Percentiles rank a stretch among this genome's conserved stretches.
Evolutionary conservation across 2,888 invertebrate species (phyloP).

Genomic region (Cryptophagus acutangulus): DNA sequence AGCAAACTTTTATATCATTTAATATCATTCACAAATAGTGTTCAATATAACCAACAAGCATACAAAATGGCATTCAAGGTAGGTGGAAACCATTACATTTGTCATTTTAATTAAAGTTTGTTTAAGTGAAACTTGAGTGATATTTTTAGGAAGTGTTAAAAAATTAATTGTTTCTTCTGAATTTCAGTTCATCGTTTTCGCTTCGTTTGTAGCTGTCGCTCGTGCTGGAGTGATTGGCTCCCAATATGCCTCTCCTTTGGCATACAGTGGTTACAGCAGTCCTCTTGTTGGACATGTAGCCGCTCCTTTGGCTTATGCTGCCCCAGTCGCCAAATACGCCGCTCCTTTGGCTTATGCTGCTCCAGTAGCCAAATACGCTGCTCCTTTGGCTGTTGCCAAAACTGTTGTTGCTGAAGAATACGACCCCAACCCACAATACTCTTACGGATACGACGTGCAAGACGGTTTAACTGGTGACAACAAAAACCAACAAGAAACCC

Average conservation of each 20-base stretch:
- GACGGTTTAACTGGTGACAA: slow-evolving; percentile 53
- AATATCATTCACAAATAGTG: too few species aligned
- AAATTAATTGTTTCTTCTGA: background rate
- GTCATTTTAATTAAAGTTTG: too few species aligned
- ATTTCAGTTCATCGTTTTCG: slow-evolving; percentile 30
- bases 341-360: slow-evolving; percentile 30
- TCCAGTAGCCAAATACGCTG: slow-evolving; percentile 29
- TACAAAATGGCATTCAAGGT: slow-evolving; percentile 15
- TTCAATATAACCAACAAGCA: too few species aligned
- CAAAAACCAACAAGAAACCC: slow-evolving; percentile 59
- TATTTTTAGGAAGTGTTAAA: background rate
- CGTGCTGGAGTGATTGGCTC: slow-evolving; percentile 24
- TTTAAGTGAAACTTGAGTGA: background rate
- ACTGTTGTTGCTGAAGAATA: too few species aligned
- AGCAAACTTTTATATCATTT: too few species aligned
- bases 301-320: slow-evolving; percentile 28
- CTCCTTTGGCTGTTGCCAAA: slow-evolving; percentile 34
- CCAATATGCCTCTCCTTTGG: too few species aligned
- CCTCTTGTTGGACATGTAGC: too few species aligned
- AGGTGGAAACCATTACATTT: background rate
- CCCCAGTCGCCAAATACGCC: slow-evolving; percentile 16
- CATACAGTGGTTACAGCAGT: slow-evolving; percentile 10
- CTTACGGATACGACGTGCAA: slow-evolving; percentile 44
- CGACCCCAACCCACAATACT: too few species aligned
- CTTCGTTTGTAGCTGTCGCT: slow-evolving; percentile 31